Evolutionary conservation across 2,888 invertebrate genomes (phyloP).

Genomic region (Drosophila seclusa): DNA sequence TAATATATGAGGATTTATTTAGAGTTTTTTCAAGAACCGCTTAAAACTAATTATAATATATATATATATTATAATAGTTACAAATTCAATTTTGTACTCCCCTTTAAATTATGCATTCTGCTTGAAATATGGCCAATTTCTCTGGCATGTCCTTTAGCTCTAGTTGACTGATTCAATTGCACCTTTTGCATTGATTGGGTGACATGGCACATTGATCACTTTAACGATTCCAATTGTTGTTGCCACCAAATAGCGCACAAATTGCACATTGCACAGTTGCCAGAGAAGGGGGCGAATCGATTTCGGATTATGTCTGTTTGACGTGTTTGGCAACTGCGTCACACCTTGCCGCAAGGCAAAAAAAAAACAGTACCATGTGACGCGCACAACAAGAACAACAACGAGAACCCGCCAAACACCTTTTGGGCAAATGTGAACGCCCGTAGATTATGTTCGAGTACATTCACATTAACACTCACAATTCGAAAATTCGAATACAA

Average conservation of each 20-base stretch:
- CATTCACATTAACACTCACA: conserved; percentile 25
- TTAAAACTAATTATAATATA: too few species aligned
- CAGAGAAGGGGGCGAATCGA: conserved; percentile 40
- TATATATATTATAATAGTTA: too few species aligned
- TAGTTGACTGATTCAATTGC: conserved; percentile 15
- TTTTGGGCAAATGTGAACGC: conserved; percentile 71
- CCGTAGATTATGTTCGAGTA: conserved; percentile 63
- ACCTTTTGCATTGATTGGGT: conserved; percentile 42
- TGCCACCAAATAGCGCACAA: conserved; percentile 17
- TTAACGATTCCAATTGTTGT: conserved; percentile 33
- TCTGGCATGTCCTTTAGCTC: neutral
- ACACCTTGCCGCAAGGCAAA: conserved; percentile 60
- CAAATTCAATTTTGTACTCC: neutral
- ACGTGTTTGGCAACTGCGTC: conserved; percentile 62
- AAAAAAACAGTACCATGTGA: conserved; percentile 24
- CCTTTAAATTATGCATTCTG: neutral
- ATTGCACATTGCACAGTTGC: conserved; percentile 39
- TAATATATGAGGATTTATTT: too few species aligned
- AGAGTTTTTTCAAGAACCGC: too few species aligned
- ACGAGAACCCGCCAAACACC: conserved; percentile 57
- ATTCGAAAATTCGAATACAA: conserved; percentile 52
- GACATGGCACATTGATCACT: conserved; percentile 40
- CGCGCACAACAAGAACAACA: conserved; percentile 21
- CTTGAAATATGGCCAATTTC: neutral
- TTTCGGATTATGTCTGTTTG: conserved; percentile 64